Base-by-base conservation (phyloP, 2,113 vertebrate species). In the Gobius niger region DNA sequence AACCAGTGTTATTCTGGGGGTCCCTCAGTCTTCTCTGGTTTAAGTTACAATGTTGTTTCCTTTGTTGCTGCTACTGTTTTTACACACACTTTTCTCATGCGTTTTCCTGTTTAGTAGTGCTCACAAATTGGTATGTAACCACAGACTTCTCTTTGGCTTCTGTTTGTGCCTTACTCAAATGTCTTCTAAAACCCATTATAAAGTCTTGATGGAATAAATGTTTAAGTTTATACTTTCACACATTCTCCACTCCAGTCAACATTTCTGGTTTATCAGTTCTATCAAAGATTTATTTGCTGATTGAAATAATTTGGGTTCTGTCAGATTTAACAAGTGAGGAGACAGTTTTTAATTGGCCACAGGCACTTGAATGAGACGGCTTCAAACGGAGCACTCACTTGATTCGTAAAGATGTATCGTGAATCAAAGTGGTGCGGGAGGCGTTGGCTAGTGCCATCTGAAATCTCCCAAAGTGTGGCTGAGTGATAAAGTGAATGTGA, bases 401-500 rank as follows among this genome's bases (percentile, higher is more conserved):
- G 41, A 65, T 84, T 76, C 82, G 70, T 86, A 85, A 89, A 86
- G 85, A 90, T 92, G 91, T 90, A 90, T 89, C 85, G 85, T 75
- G 83, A 87, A 89, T 91, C 87, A 87, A 85, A 90, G 86, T 83
- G 75, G 75, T 79, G 82, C 11, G 18, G 78, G 84, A 88, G 80
- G 82, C 78, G 84, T 88, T 81, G 80, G 85, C 85, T 81, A 67
- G 73, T 91, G 88, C 89, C 88, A 88, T 90, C 81, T 90, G 84
- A 90, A 86, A 91, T 88, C 86, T 92, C 83, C 86, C 74, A 82
- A 87, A 83, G 88, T 90, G 90, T 84, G 83, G 83, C 85, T 88
- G 88, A 90, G 88, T 90, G 90, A 89, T 92, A 89, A 92, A 89
- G 90, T 92, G 88, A 87, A 91, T 90, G 87, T 91, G 87, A 88